Conservation (phyloP, 2,113 vertebrate genomes). For the Myotis davidii region DNA sequence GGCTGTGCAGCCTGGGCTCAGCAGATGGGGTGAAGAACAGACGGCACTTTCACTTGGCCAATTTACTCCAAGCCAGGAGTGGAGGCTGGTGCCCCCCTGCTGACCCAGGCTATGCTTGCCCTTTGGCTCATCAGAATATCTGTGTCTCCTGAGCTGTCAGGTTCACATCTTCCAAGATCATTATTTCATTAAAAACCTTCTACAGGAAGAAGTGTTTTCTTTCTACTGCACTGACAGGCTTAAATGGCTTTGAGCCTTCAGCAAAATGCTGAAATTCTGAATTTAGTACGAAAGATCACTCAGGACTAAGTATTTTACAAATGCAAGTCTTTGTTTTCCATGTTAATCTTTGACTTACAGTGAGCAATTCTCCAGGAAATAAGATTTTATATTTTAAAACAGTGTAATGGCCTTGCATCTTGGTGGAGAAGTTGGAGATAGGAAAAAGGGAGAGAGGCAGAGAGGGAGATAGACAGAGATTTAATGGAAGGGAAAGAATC, state of each 20-base stretch:
- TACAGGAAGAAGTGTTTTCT: background rate
- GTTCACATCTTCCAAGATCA: constrained; percentile 29
- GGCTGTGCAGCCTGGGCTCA: background rate
- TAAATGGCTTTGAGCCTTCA: constrained; percentile 26
- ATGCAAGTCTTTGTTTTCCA: constrained; percentile 4
- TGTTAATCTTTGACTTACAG: background rate
- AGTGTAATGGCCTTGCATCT: background rate
- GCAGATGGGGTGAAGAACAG: background rate
- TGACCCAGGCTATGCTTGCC: background rate
- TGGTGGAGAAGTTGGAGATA: background rate
- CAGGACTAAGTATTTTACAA: background rate
- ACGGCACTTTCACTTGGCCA: background rate
- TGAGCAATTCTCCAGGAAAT: background rate
- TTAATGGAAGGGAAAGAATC: background rate
- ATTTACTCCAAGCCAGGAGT: background rate
- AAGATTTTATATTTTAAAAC: background rate
- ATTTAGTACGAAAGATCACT: background rate
- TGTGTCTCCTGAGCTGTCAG: constrained; percentile 15
- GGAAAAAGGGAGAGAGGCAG: background rate
- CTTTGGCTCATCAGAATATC: constrained; percentile 48
- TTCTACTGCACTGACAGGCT: background rate
- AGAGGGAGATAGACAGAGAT: too few relatives aligned
- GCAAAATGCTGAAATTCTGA: constrained; percentile 34
- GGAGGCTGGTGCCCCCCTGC: background rate
- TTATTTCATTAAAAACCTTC: constrained; percentile 56